phyloP scores from a whole-genome alignment of 1,140 invertebrate species.

The Sipha flava region DNA sequence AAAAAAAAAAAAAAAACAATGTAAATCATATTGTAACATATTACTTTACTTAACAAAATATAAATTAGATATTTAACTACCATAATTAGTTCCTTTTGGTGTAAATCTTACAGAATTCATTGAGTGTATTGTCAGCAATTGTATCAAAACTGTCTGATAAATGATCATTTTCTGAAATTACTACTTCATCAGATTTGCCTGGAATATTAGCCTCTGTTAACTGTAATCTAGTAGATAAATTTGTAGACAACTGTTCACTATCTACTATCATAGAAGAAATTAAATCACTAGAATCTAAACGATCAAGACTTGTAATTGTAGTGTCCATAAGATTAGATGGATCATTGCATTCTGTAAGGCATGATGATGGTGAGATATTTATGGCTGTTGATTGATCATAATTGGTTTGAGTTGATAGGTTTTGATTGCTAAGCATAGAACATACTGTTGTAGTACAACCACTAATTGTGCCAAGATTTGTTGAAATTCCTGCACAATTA shows the following conservation, averaged over 20 bases:
- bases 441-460: not conserved
- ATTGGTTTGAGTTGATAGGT: not conserved
- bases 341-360: not conserved
- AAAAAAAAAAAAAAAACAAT: constrained; percentile 11
- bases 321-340: not conserved
- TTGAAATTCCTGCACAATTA: not conserved
- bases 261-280: not conserved
- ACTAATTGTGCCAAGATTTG: not conserved
- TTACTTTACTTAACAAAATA: not conserved
- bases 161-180: not conserved
- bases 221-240: constrained; percentile 18
- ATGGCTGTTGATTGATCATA: not conserved
- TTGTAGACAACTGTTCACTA: constrained; percentile 12
- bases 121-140: not conserved
- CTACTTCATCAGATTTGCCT: not conserved
- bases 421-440: not conserved
- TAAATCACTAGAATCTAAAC: constrained; percentile 26
- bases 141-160: constrained; percentile 20
- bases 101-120: constrained; percentile 22
- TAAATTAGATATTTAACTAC: not conserved
- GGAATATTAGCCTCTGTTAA: not conserved
- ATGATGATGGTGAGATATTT: not conserved
- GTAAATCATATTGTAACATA: not conserved
- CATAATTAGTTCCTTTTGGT: constrained; percentile 14
- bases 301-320: constrained; percentile 1